Conservation (phyloP, 2,797 vertebrate genomes). For the Sciurus vulgaris region DNA sequence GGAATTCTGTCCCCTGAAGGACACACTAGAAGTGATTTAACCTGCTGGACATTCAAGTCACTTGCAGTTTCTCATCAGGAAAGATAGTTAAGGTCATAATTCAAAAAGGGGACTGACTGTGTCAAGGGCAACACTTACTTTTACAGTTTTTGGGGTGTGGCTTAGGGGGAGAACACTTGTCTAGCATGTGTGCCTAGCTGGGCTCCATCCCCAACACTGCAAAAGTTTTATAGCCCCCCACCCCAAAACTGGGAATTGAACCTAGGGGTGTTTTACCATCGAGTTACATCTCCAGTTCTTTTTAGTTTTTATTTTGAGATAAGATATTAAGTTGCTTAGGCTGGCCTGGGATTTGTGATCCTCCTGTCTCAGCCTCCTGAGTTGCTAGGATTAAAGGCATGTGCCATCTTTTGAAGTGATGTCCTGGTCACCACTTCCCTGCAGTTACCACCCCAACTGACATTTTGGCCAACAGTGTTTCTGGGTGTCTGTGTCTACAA, state of each 20-base stretch:
- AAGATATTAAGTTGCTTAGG: no score
- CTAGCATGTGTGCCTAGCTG: no score
- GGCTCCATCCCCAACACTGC: not conserved
- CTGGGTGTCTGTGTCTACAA: not conserved
- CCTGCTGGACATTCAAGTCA: not conserved
- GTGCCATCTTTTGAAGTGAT: not conserved
- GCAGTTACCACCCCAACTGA: not conserved
- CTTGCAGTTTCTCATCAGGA: not conserved
- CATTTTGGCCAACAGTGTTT: fast-evolving
- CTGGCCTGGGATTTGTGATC: no score
- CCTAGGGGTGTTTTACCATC: no score
- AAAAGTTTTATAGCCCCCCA: not conserved
- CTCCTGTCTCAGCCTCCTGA: no score
- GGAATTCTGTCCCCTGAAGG: not conserved
- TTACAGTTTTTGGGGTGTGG: not conserved
- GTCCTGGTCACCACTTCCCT: not conserved
- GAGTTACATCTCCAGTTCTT: no score
- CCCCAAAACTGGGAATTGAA: no score
- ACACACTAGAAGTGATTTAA: not conserved
- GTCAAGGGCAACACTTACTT: no score
- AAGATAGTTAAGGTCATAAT: not conserved
- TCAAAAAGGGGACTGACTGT: no score
- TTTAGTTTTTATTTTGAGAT: no score
- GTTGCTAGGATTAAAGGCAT: no score
- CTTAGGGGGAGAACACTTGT: not conserved